Percentiles rank a stretch among this genome's conserved stretches.
Evolutionary conservation across 2,888 invertebrate genomes (phyloP).

Genomic region (Ellobium chinense): DNA sequence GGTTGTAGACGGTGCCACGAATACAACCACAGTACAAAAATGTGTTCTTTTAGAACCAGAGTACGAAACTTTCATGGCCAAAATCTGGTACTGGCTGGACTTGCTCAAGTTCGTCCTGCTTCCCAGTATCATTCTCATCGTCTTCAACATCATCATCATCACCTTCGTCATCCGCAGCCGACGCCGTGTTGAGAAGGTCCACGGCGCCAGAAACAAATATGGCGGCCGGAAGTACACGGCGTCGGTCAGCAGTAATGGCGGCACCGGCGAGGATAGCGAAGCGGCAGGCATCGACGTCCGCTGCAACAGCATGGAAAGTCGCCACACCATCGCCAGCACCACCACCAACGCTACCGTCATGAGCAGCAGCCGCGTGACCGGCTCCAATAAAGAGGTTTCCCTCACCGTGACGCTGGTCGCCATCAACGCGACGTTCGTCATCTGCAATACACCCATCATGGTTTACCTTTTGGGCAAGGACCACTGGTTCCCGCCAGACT

Average conservation of each 20-base stretch:
- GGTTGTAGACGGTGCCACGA: neutral
- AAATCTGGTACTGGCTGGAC: conserved; percentile 38
- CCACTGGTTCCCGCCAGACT: conserved; percentile 1
- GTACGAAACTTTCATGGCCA: neutral
- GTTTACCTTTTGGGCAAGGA: neutral
- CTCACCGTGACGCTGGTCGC: conserved; percentile 30
- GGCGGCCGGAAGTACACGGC: neutral
- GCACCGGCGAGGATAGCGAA: neutral
- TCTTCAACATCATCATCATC: conserved; percentile 23
- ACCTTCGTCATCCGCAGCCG: conserved; percentile 9
- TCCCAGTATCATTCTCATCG: conserved; percentile 13
- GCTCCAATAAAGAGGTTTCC: conserved; percentile 22
- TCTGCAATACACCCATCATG: conserved; percentile 29
- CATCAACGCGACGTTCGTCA: conserved; percentile 27
- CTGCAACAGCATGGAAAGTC: too few relatives aligned
- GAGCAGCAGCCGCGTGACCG: neutral
- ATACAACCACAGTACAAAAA: neutral
- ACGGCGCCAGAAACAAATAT: neutral
- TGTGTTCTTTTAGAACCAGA: neutral
- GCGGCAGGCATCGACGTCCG: neutral
- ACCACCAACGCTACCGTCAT: too few relatives aligned
- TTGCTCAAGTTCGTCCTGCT: conserved; percentile 26
- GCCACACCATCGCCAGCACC: too few relatives aligned
- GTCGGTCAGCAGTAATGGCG: neutral
- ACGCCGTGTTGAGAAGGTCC: neutral